Evolutionary conservation across 1,140 invertebrate genomes (phyloP), one percentile per base, ranked within the genome.

Genomic region (Bactericera cockerelli): DNA sequence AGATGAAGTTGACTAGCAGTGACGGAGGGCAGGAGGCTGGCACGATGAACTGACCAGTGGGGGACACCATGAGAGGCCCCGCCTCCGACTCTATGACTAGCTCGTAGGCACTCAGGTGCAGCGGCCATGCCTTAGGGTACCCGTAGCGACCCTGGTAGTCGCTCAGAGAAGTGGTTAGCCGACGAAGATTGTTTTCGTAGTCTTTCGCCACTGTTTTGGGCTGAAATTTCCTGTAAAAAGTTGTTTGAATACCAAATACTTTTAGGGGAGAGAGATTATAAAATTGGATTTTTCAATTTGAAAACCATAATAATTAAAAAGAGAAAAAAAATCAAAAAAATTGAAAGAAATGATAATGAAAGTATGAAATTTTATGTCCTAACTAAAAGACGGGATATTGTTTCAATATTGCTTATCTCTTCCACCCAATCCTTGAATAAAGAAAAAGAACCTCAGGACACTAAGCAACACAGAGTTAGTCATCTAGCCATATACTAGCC

Each of bases 31-130:
- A 92, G 0, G 89, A 89, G 16, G 87, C 84, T 24, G 91, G 91
- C 0, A 89, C 87, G 49, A 93, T 91, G 64, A 94, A 89, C 72
- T 93, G 89, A 21, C 91, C 91, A 33, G 87, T 92, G 1, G 89
- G 89, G 6, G 88, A 90, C n/a, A 94, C 77, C 87, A 92, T 93
- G 38, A 95, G 68, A 0, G 90, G 90, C 1, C 90, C 89, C 16
- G 89, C 85, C 72, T 91, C 89, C 82, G 84, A 85, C 77, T 93
- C 89, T 19, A 93, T 86, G n/a, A 93, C 89, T 49, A 94, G 81
- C 74, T 92, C 84, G 70, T 83, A 86, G 66, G 84, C 72, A 0
- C 76, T 73, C 1, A 93, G 72, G 56, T 76, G 76, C 33, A 77
- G 69, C 0, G 89, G 87, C 81, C 89, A 88, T 4, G 71, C 67